Evolutionary conservation across 1,140 invertebrate species (phyloP), one percentile per base, ranked within the genome.

Genomic region (Anastatus disparis): DNA sequence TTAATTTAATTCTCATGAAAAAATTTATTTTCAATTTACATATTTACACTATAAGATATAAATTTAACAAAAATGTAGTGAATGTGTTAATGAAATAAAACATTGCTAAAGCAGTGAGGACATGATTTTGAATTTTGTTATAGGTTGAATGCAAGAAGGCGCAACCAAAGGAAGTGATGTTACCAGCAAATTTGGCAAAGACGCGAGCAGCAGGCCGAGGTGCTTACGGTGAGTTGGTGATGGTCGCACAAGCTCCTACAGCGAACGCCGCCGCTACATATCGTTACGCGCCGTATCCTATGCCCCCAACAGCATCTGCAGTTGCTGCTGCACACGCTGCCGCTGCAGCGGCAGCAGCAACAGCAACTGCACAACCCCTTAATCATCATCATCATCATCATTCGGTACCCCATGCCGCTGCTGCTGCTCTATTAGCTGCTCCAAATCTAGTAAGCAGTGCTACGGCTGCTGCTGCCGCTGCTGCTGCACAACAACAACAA

Each of bases 61-160:
- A n/a, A n/a, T n/a, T n/a, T n/a, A n/a, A n/a, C n/a, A n/a, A n/a
- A n/a, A n/a, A n/a, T n/a, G n/a, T n/a, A n/a, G n/a, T n/a, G n/a
- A n/a, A n/a, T n/a, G n/a, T n/a, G n/a, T n/a, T n/a, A n/a, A n/a
- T n/a, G n/a, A n/a, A n/a, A n/a, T n/a, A n/a, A n/a, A n/a, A n/a
- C n/a, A n/a, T n/a, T n/a, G n/a, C n/a, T n/a, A n/a, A n/a, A n/a
- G n/a, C n/a, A n/a, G n/a, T n/a, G n/a, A n/a, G n/a, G n/a, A n/a
- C n/a, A n/a, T n/a, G n/a, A n/a, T n/a, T n/a, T 35, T 22, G 17
- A 7, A 59, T 3, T 24, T 24, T 68, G 83, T 91, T 87, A 27
- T 89, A 99, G 97, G 97, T 99, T 87, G 97, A 99, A 90, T 98
- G 97, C 89, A 99, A 99, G 92, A 98, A 99, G 89, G 97, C 97